Conservation (phyloP, 2,113 vertebrate genomes). For the Hippocampus abdominalis region DNA sequence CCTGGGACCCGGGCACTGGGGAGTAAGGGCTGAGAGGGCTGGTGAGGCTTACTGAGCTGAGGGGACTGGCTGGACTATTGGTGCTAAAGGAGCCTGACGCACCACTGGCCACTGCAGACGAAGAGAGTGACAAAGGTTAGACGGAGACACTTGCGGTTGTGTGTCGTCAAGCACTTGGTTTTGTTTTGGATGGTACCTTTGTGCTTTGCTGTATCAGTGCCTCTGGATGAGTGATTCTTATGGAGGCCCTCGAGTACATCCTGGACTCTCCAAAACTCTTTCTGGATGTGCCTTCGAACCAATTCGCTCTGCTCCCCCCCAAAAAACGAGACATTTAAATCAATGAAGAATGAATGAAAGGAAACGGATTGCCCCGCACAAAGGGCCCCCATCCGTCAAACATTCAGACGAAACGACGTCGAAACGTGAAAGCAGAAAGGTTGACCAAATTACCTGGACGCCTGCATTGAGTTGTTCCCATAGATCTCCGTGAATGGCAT, state of each 20-base stretch:
- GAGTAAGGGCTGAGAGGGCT: constrained; percentile 95
- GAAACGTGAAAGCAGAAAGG: neutral
- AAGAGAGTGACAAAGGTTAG: neutral
- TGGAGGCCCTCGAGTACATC: constrained; percentile 92
- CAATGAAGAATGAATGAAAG: neutral
- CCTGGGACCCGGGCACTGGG: constrained; percentile 84
- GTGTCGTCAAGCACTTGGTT: neutral
- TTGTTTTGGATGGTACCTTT: constrained; percentile 69
- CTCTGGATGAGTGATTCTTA: constrained; percentile 88
- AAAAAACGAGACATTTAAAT: neutral
- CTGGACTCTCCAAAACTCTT: constrained; percentile 96
- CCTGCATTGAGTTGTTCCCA: constrained; percentile 95
- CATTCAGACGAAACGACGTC: neutral
- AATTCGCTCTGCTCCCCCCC: constrained; percentile 78
- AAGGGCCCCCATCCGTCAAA: neutral
- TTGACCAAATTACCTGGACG: constrained; percentile 75
- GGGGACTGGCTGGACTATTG: constrained; percentile 93
- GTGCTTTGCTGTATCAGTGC: constrained; percentile 90
- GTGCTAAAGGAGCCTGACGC: constrained; percentile 86
- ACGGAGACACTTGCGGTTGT: neutral
- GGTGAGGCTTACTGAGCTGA: constrained; percentile 92
- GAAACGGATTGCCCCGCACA: neutral
- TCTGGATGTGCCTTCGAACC: constrained; percentile 88
- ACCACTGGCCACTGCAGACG: constrained; percentile 73
- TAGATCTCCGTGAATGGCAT: constrained; percentile 86